Evolutionary conservation across 2,888 invertebrate species (phyloP), one percentile per base, ranked within the genome.

Genomic region (Blomia tropicalis): DNA sequence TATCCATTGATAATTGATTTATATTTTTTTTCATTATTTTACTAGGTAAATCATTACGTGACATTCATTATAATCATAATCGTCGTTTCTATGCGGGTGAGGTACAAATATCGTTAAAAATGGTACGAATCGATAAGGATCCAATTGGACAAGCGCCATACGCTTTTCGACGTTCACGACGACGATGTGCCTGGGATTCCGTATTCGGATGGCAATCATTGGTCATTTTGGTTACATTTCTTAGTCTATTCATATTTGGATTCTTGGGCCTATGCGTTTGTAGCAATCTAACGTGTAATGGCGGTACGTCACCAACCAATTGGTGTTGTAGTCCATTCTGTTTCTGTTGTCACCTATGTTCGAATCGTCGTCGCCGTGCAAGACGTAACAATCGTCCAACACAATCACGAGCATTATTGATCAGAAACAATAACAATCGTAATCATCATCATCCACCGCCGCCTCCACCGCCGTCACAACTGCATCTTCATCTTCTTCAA

Each of bases 351-450:
- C n/a, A n/a, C n/a, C n/a, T n/a, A n/a, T n/a, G n/a, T n/a, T n/a
- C n/a, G n/a, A n/a, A n/a, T n/a, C 29, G 56, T 36, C 56, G 56
- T 29, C 56, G 56, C 25, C 56, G 56, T 31, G n/a, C n/a, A n/a
- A n/a, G n/a, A n/a, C n/a, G n/a, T n/a, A n/a, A n/a, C n/a, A n/a
- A n/a, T n/a, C 19, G 47, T 23, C 14, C 31, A 19, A 2, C 23
- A 2, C 25, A 2, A 4, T 4, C 56, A 31, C 56, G 2, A 22
- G 11, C 29, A n/a, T 14, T 56, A 11, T 27, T 56, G 2, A 17
- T 29, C 14, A 25, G 47, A 19, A 17, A 47, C 22, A 11, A n/a
- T 23, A 17, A 31, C 23, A n/a, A 56, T 36, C 56, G 29, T 23
- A 2, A 31, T 31, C 56, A 29, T 36, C 30, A 11, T 2, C 56